Base-by-base conservation (phyloP, 2,113 vertebrate species). In the Acinonyx jubatus region DNA sequence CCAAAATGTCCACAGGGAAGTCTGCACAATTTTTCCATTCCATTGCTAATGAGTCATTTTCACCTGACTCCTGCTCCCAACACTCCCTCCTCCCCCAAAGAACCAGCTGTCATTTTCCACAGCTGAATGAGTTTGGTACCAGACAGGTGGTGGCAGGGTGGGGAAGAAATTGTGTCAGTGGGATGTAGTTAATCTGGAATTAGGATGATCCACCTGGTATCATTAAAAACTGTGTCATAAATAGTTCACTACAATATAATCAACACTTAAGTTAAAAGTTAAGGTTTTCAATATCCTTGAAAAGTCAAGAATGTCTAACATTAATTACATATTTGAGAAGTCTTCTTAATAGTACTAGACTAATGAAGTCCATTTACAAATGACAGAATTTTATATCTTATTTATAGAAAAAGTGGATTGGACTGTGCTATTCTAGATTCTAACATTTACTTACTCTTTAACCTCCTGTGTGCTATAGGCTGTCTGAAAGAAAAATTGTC, bases 21-120 rank as follows among this genome's bases (percentile, higher is more conserved):
- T 95, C 63, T 91, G 73, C 79, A 96, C 23, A 93, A 95, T 98
- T 97, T 97, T 98, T 97, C 91, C 91, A 93, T 98, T 97, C 97
- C 93, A 73, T 71, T 97, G 96, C 94, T 98, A 97, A 98, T 97
- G 96, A 98, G 95, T 96, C 97, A 86, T 96, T 97, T 97, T 98
- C 96, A 97, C 97, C 97, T 97, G 91, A 97, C 74, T 97, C 57
- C 81, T 97, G 79, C 85, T 95, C 85, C 76, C 87, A 41, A 9
- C 38, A 66, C 52, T 69, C 73, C 68, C 27, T 4, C 80, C 73
- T 18, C 4, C 87, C 73, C 18, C 9, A 52, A 97, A 97, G 66
- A 97, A 71, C 97, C 98, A 98, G 98, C 97, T 98, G 97, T 97
- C 97, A 94, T 33, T 91, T 91, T 97, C 84, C 92, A 97, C 92